phyloP scores from a whole-genome alignment of 2,797 vertebrate species.

The Hephaestus fuliginosus region DNA sequence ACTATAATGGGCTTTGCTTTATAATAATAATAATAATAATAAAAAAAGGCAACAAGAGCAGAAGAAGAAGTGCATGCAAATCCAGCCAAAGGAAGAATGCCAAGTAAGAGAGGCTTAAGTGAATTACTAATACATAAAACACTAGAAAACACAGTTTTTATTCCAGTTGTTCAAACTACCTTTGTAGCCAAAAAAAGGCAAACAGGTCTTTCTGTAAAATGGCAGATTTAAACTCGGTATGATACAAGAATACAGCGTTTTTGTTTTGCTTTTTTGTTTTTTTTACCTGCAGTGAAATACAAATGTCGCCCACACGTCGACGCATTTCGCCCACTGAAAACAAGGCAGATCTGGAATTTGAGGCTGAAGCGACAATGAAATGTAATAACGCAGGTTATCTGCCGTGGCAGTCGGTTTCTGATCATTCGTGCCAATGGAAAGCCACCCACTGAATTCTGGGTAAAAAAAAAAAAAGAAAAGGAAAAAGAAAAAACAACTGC shows the following conservation, averaged over 20 bases:
- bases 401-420: background rate
- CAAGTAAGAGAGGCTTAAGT: background rate
- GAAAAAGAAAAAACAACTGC: background rate
- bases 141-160: background rate
- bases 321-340: background rate
- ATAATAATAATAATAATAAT: background rate
- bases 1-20: slow-evolving; percentile 5
- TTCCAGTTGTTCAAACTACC: background rate
- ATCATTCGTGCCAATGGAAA: background rate
- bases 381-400: slow-evolving; percentile 6
- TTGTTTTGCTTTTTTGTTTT: too few species aligned
- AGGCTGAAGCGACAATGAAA: slow-evolving; percentile 1
- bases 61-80: background rate
- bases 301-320: too few species aligned
- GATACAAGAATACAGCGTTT: too few species aligned
- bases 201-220: too few species aligned
- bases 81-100: background rate
- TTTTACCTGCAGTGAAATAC: too few species aligned
- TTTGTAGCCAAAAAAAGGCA: too few species aligned
- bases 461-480: background rate
- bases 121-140: background rate
- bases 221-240: too few species aligned
- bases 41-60: slow-evolving; percentile 12
- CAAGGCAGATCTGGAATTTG: background rate
- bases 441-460: background rate